Evolutionary conservation across 2,888 invertebrate species (phyloP).

Genomic region (Tridacna crocea): DNA sequence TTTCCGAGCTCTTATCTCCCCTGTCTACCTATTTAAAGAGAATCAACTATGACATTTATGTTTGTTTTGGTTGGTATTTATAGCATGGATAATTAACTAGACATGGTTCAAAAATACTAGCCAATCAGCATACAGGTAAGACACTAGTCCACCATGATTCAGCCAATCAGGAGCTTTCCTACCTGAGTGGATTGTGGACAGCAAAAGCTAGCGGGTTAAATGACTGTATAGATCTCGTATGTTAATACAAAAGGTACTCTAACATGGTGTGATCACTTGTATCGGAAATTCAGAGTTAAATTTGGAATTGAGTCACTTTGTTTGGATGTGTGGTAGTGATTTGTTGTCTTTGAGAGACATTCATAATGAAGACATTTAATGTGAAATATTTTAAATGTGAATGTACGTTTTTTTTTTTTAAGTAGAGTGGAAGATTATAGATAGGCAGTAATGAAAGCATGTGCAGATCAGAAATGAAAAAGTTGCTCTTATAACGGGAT

Average conservation of each 20-base stretch:
- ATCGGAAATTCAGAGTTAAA: neutral
- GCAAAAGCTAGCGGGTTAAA: slow-evolving; percentile 4
- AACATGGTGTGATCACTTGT: slow-evolving; percentile 1
- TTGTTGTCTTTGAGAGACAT: neutral
- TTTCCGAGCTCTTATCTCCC: neutral
- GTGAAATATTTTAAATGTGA: too few relatives aligned
- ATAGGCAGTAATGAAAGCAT: too few relatives aligned
- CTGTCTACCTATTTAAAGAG: neutral
- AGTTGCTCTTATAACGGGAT: too few relatives aligned
- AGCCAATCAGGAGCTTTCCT: slow-evolving; percentile 46
- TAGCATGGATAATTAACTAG: slow-evolving; percentile 2
- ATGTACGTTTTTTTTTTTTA: too few relatives aligned
- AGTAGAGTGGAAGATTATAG: too few relatives aligned
- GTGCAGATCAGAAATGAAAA: too few relatives aligned
- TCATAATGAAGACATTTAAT: too few relatives aligned
- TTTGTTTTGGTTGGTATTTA: slow-evolving; percentile 21
- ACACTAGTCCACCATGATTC: slow-evolving; percentile 54
- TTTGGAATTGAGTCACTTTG: neutral
- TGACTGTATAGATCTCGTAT: slow-evolving; percentile 6
- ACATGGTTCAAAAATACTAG: slow-evolving; percentile 27
- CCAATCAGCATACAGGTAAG: slow-evolving; percentile 37
- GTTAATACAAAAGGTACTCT: neutral
- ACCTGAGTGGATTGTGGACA: slow-evolving; percentile 12
- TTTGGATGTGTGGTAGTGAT: neutral
- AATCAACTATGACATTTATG: slow-evolving; percentile 7